A percentile compares a stretch with the other conserved stretches of the same genome.
Evolutionary conservation across 2,888 invertebrate species (phyloP).

Genomic region (Andrena camellia): DNA sequence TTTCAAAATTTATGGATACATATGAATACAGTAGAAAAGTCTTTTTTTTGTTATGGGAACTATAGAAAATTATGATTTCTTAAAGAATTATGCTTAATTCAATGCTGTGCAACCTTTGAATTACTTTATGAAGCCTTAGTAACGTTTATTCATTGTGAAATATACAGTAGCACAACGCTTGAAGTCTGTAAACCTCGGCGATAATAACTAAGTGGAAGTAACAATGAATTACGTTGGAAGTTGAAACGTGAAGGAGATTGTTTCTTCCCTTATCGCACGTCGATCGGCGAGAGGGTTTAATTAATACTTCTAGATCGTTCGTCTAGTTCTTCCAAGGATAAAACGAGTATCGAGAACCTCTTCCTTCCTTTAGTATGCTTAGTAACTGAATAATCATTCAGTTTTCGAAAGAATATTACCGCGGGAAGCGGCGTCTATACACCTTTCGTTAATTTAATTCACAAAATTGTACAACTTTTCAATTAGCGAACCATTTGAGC

Average conservation of each 20-base stretch:
- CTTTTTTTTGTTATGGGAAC: background rate
- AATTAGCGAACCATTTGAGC: no score
- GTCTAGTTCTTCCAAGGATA: constrained; percentile 4
- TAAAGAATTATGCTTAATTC: background rate
- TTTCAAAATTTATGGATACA: background rate
- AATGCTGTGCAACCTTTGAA: background rate
- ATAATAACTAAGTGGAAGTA: constrained; percentile 3
- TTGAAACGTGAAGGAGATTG: background rate
- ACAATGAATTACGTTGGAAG: constrained; percentile 13
- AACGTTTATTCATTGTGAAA: background rate
- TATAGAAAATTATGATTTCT: background rate
- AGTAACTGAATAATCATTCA: no score
- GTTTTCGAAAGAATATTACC: no score
- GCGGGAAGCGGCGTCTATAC: no score
- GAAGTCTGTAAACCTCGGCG: background rate
- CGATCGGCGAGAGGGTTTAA: constrained; percentile 29
- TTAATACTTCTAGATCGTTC: constrained; percentile 4
- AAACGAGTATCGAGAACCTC: background rate
- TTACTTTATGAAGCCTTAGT: background rate
- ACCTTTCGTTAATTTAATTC: no score
- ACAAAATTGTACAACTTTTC: no score
- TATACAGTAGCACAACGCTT: background rate
- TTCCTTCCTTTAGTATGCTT: background rate
- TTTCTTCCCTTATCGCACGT: constrained; percentile 35
- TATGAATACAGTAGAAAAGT: background rate